Base-by-base conservation (phyloP, 2,888 invertebrate genomes). In the Desoria tigrina region DNA sequence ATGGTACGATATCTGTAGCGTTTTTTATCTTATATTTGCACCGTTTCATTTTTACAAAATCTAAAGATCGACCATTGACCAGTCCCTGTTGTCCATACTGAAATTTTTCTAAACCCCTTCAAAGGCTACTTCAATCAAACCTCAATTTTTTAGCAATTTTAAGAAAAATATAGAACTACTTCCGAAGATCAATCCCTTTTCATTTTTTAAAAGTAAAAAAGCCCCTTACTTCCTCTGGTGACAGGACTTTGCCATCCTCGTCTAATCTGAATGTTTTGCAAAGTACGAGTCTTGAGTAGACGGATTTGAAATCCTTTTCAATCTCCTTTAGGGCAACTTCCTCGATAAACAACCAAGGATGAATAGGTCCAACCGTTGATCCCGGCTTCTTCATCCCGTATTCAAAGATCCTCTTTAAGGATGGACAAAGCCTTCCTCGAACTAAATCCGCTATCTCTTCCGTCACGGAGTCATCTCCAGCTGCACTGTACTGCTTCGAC, bases 331-430 rank as follows among this genome's bases (percentile, higher is more conserved):
- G 92, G 6, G 97, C 94, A 27, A 96, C 94, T 83, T 98, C 96
- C 83, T 97, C 97, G 77, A 99, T 94, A 79, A 98, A 99, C 28
- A 96, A 83, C 98, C 99, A 99, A 0, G 99, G 99, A 82, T 99
- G 99, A 79, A 94, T 94, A 1, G 94, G 90, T 1, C 95, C 94
- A 67, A 92, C 92, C 11, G 68, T 21, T 0, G 69, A 61, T 21
- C 66, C 56, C 2, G 96, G 94, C 74, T 90, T 86, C 78, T 90
- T 92, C 86, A 98, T 92, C 62, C 97, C 97, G 83, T 97, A 94
- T 78, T 95, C 89, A 61, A 98, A 85, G 57, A 98, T 92, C 78
- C 93, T 89, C 82, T 96, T 96, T 66, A 98, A 84, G 49, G 94
- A 90, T 26, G 96, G 94, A 76, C 95, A 95, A 57, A 98, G 83